These are phyloP conservation scores for Periphyllus acericola DNA, from an alignment of 2,888 invertebrate genomes.

Conservation along the genomic window DNA sequence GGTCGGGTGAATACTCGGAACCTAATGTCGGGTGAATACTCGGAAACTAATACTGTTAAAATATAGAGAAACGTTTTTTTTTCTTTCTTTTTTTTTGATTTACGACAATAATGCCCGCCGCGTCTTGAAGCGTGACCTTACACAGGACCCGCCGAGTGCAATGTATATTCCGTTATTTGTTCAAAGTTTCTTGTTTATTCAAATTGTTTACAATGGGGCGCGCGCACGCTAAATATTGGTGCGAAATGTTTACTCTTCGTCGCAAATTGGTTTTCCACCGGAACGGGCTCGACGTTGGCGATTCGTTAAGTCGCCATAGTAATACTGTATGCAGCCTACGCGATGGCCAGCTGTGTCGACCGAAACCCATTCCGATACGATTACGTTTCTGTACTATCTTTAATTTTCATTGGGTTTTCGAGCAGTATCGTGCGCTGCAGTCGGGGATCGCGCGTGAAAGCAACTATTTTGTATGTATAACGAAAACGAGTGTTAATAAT, in stretches of 20 bases:
- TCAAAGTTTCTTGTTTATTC: background rate
- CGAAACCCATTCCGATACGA: background rate
- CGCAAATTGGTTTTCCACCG: slow-evolving; percentile 27
- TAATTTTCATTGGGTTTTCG: background rate
- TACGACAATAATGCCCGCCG: background rate
- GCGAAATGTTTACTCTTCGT: background rate
- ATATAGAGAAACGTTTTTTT: background rate
- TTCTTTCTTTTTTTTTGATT: too few relatives aligned
- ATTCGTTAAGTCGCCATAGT: background rate
- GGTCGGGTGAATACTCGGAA: background rate
- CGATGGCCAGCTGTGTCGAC: background rate
- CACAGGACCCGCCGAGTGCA: too few relatives aligned
- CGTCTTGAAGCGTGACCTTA: background rate
- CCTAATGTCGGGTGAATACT: background rate
- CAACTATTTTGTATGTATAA: too few relatives aligned
- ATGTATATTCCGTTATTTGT: background rate
- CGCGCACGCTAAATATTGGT: too few relatives aligned
- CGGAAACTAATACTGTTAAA: background rate
- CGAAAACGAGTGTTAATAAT: too few relatives aligned
- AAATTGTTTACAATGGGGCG: background rate
- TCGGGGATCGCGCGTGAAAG: background rate
- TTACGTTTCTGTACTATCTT: background rate
- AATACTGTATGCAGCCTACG: background rate
- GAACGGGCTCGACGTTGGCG: background rate
- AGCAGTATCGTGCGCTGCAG: background rate